Percentiles rank a stretch among this genome's conserved stretches.
Evolutionary conservation across 1,140 invertebrate genomes (phyloP).

Genomic region (Lepidurus packardi): DNA sequence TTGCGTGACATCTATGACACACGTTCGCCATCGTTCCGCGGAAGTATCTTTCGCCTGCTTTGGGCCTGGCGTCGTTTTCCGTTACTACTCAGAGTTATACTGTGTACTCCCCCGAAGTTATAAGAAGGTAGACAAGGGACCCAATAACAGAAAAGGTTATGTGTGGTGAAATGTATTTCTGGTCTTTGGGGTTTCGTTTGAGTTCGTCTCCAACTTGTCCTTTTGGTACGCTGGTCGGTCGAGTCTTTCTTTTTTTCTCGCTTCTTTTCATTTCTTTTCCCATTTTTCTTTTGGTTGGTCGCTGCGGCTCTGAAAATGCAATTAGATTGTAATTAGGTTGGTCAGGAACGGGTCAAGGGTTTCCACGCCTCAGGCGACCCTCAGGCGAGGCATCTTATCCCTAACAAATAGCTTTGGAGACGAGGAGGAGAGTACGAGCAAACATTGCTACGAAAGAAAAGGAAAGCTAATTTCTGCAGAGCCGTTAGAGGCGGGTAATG

Average conservation of each 20-base stretch:
- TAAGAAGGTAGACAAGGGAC: too few relatives aligned
- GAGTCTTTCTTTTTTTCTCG: neutral
- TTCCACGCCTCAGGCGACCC: neutral
- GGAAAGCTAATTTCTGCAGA: neutral
- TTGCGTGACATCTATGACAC: slow-evolving; percentile 15
- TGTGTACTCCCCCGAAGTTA: too few relatives aligned
- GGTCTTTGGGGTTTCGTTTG: neutral
- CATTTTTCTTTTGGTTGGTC: neutral
- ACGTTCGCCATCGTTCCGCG: neutral
- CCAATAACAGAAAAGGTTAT: neutral
- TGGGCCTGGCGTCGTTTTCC: neutral
- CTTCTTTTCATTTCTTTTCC: neutral
- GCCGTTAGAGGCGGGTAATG: neutral
- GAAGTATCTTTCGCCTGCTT: neutral
- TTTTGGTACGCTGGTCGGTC: neutral
- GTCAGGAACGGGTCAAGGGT: neutral
- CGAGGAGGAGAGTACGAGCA: neutral
- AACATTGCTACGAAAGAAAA: neutral
- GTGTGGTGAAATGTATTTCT: neutral
- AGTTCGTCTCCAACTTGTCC: neutral
- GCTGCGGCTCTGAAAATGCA: neutral
- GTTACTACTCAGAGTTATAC: too few relatives aligned
- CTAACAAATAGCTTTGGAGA: neutral
- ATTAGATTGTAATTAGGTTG: slow-evolving; percentile 19
- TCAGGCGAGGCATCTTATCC: neutral